Evolutionary conservation across 2,113 vertebrate genomes (phyloP), one percentile per base, ranked within the genome.

Genomic region (Leptobrachium ailaonicum): DNA sequence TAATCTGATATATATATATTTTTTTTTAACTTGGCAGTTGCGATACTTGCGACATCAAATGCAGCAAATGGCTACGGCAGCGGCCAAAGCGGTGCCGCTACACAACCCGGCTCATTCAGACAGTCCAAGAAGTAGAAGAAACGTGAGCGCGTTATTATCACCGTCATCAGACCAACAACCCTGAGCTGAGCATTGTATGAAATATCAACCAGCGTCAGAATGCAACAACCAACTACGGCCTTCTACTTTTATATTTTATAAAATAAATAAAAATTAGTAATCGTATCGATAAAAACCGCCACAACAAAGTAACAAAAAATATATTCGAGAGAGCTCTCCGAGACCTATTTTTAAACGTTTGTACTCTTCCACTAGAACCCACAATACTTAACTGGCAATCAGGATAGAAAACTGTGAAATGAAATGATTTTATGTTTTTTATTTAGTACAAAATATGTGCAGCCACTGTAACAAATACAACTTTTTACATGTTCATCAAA

Each of bases 41-140:
- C 97, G 93, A 96, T 97, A 96, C 95, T 98, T 97, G 91, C 96
- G 95, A 92, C 97, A 95, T 93, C 97, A 96, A 96, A 97, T 96
- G 96, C 77, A 80, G 94, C 94, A 96, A 94, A 96, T 95, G 95
- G 95, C 94, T 83, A 94, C 93, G 80, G 95, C 90, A 81, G 92
- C 92, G 86, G 92, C 92, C 76, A 91, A 85, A 90, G 92, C 91
- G 90, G 91, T 89, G 84, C 91, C 85, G 32, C 94, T 91, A 44
- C 94, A 54, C 62, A 90, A 41, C 9, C 91, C 86, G 11, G 96
- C 87, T 73, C 97, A 91, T 95, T 94, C 95, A 95, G 94, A 92
- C 95, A 97, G 87, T 93, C 95, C 95, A 98, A 96, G 95, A 98
- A 99, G 93, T 98, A 97, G 95, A 91, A 88, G 94, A 91, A 97